These are phyloP conservation scores for pig (Sus scrofa) DNA, from an alignment of 2,113 vertebrate genomes.

Conservation along the genomic window T2T-Sscrofa CM000814.6:34818501-34819000, in stretches of 20 bases:
- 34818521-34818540: too few species aligned
- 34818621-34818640: not conserved
- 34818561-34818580: too few species aligned
- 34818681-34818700: not conserved
- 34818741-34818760: not conserved
- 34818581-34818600: not conserved
- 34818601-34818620: fast-evolving
- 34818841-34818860: not conserved
- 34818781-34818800: not conserved
- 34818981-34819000: not conserved
- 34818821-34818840: not conserved
- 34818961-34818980: not conserved
- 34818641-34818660: constrained; percentile 12
- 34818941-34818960: not conserved
- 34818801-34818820: not conserved
- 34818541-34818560: too few species aligned
- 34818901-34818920: not conserved
- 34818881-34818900: not conserved
- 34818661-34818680: not conserved
- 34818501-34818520: too few species aligned
- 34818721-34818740: not conserved
- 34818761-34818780: not conserved
- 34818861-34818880: not conserved
- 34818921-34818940: too few species aligned
- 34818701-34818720: not conserved